A percentile compares a stretch with the other conserved stretches of the same genome.
Conservation (phyloP, 2,888 invertebrate genomes). For the Leptinotarsa juncta region DNA sequence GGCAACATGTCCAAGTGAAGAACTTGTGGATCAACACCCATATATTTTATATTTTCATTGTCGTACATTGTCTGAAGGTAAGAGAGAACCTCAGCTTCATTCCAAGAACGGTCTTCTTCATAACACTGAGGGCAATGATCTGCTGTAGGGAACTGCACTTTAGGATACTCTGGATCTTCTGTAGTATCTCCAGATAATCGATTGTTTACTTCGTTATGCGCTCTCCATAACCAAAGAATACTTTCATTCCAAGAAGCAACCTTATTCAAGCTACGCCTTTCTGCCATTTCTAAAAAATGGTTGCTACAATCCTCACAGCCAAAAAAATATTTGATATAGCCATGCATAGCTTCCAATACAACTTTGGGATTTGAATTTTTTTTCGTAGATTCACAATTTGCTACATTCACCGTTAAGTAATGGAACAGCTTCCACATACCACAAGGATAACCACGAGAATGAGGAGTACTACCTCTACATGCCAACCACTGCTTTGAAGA, state of each 20-base stretch:
- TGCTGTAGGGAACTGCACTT: constrained; percentile 85
- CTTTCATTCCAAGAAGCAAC: constrained; percentile 79
- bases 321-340: constrained; percentile 91
- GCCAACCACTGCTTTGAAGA: constrained; percentile 75
- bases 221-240: constrained; percentile 92
- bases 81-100: constrained; percentile 72
- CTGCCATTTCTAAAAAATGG: constrained; percentile 91
- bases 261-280: constrained; percentile 74
- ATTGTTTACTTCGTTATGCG: constrained; percentile 93
- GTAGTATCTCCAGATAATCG: constrained; percentile 86
- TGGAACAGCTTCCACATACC: constrained; percentile 97
- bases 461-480: constrained; percentile 82
- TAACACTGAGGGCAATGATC: constrained; percentile 78
- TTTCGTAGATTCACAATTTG: constrained; percentile 56
- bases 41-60: constrained; percentile 66
- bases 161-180: constrained; percentile 91
- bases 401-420: constrained; percentile 85
- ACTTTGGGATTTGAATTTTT: constrained; percentile 71
- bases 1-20: constrained; percentile 34
- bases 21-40: constrained; percentile 62
- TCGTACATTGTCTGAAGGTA: constrained; percentile 73
- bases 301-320: constrained; percentile 91
- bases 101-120: constrained; percentile 68
- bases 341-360: constrained; percentile 85
- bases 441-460: constrained; percentile 90